A percentile compares a stretch with the other conserved stretches of the same genome.
phyloP scores from a whole-genome alignment of 1,140 invertebrate species.

The Sycobia sp. region DNA sequence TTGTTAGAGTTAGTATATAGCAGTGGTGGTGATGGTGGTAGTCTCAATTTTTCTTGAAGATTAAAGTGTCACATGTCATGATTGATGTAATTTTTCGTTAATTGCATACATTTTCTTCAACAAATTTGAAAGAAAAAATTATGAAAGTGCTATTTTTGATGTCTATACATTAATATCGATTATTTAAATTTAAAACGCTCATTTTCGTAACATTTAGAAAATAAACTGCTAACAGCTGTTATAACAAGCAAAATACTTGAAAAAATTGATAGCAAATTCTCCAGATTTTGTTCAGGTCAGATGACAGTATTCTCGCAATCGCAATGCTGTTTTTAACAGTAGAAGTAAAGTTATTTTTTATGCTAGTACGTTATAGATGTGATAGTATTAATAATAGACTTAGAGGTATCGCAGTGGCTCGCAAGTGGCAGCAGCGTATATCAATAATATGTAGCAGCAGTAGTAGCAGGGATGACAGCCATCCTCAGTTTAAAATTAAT shows the following conservation, averaged over 20 bases:
- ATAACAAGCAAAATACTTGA: too few relatives aligned
- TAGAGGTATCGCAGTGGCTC: slow-evolving; percentile 31
- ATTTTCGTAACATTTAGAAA: too few relatives aligned
- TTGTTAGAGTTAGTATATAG: slow-evolving; percentile 45
- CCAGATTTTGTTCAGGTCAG: background rate
- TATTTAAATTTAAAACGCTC: too few relatives aligned
- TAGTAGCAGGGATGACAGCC: slow-evolving; percentile 28
- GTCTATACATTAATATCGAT: background rate
- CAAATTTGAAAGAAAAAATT: too few relatives aligned
- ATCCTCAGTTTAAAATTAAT: slow-evolving; percentile 13
- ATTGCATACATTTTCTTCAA: too few relatives aligned
- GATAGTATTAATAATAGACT: slow-evolving; percentile 41
- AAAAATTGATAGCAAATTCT: too few relatives aligned
- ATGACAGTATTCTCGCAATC: slow-evolving; percentile 11
- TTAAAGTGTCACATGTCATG: slow-evolving; percentile 4
- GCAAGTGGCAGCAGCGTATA: slow-evolving; percentile 33
- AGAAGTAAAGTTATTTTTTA: slow-evolving; percentile 21
- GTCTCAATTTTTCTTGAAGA: slow-evolving; percentile 22
- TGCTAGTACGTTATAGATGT: slow-evolving; percentile 20
- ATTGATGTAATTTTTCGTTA: too few relatives aligned
- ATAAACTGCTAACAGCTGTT: too few relatives aligned
- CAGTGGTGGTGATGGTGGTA: slow-evolving; percentile 50
- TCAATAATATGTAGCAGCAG: slow-evolving; percentile 24
- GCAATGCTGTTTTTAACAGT: background rate
- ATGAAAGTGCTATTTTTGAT: background rate